phyloP scores from a whole-genome alignment of 2,888 invertebrate genomes.

The Automeris io region DNA sequence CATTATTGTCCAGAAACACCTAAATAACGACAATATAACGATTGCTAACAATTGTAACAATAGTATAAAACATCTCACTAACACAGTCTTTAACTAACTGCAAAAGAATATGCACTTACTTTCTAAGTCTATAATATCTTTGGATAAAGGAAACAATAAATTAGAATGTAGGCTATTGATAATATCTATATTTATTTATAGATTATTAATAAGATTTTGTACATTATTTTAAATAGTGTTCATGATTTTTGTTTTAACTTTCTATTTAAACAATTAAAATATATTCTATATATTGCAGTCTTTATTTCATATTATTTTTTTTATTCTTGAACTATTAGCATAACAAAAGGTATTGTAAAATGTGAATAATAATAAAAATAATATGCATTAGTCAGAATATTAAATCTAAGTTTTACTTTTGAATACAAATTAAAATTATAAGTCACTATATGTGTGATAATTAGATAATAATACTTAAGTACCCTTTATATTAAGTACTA shows the following conservation, averaged over 20 bases:
- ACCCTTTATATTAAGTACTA: not conserved
- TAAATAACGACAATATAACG: not conserved
- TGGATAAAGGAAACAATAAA: slow-evolving; percentile 1
- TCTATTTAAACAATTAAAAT: too few species aligned
- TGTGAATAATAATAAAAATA: too few species aligned
- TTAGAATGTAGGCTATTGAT: not conserved
- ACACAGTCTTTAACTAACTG: not conserved
- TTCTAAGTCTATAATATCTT: slow-evolving; percentile 5
- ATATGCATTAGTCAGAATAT: too few species aligned
- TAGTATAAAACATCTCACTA: not conserved
- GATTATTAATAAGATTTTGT: too few species aligned
- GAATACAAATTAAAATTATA: not conserved
- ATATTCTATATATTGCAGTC: too few species aligned
- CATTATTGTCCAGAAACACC: slow-evolving; percentile 1
- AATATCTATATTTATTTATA: not conserved
- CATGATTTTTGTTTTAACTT: too few species aligned
- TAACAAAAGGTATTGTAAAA: too few species aligned
- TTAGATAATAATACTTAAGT: not conserved
- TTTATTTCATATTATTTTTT: too few species aligned
- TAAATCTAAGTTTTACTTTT: too few species aligned
- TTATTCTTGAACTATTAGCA: too few species aligned
- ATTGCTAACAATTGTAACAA: not conserved
- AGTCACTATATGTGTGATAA: not conserved
- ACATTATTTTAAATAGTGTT: too few species aligned
- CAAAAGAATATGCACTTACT: not conserved